A percentile compares a stretch with the other conserved stretches of the same genome.
phyloP scores from a whole-genome alignment of 2,113 vertebrate genomes.

The Corythaeola cristata region DNA sequence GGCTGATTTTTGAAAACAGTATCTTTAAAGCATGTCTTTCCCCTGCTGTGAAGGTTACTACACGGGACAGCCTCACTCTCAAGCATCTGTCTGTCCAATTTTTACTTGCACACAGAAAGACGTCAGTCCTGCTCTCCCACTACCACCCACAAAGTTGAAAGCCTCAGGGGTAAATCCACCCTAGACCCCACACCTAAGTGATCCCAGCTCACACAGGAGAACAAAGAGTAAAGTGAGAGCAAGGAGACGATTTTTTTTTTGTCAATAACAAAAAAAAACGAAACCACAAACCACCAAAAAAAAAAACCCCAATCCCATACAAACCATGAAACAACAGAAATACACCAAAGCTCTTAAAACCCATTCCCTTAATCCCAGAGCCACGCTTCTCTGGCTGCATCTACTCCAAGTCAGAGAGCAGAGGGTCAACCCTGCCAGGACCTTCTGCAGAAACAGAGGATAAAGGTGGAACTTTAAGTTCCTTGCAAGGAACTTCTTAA shows the following conservation, averaged over 20 bases:
- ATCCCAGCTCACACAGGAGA: not conserved
- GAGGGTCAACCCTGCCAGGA: not conserved
- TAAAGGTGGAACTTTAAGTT: not conserved
- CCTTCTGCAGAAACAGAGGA: not conserved
- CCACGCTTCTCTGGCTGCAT: not conserved
- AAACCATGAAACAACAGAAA: not conserved
- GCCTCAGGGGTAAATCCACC: not conserved
- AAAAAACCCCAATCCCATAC: too few species aligned
- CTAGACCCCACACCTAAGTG: not conserved
- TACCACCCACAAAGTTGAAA: not conserved
- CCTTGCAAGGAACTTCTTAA: not conserved
- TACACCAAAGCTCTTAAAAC: not conserved
- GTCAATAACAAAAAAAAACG: not conserved
- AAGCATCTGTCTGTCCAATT: not conserved
- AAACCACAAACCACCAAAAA: not conserved
- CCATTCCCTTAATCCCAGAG: not conserved
- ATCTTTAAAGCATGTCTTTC: not conserved
- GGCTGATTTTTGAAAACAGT: not conserved
- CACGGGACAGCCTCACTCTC: not conserved
- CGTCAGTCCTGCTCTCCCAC: not conserved
- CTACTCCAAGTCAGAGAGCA: not conserved
- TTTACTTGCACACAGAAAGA: not conserved
- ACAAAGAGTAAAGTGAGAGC: not conserved
- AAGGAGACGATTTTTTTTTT: not conserved
- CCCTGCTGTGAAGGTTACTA: not conserved